These are phyloP conservation scores for Rhopalosiphum padi DNA, from an alignment of 1,140 invertebrate genomes.

Conservation along the genomic window DNA sequence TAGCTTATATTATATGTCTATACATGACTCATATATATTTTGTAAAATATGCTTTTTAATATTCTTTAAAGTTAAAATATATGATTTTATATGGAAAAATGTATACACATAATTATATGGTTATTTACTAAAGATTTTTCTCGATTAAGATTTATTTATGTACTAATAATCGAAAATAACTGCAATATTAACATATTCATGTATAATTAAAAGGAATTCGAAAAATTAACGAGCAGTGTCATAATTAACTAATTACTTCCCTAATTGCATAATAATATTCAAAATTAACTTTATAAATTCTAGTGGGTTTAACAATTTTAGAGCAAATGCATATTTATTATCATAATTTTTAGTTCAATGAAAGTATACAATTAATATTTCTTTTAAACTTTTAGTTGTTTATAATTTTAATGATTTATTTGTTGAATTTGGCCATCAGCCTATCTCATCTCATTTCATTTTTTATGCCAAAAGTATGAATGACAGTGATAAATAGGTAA, in stretches of 20 bases:
- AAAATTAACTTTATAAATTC: neutral
- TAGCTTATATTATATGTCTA: neutral
- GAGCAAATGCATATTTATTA: neutral
- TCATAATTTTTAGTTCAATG: neutral
- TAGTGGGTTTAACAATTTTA: neutral
- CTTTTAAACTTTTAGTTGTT: neutral
- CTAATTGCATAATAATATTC: neutral
- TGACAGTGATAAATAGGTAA: neutral
- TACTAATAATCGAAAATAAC: neutral
- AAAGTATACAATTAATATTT: neutral
- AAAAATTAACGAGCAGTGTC: neutral
- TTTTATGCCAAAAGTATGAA: neutral
- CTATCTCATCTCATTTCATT: neutral
- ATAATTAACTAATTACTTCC: neutral
- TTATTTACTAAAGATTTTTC: neutral
- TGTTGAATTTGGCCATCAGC: neutral
- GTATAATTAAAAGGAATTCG: too few relatives aligned
- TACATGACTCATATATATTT: neutral
- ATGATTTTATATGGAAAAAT: neutral
- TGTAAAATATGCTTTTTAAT: neutral
- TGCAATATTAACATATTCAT: neutral
- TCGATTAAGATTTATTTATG: neutral
- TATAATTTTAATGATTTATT: constrained; percentile 9
- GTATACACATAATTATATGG: neutral
- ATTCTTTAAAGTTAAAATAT: neutral